phyloP scores from a whole-genome alignment of 2,888 invertebrate genomes.

The Zygogramma bicolorata region DNA sequence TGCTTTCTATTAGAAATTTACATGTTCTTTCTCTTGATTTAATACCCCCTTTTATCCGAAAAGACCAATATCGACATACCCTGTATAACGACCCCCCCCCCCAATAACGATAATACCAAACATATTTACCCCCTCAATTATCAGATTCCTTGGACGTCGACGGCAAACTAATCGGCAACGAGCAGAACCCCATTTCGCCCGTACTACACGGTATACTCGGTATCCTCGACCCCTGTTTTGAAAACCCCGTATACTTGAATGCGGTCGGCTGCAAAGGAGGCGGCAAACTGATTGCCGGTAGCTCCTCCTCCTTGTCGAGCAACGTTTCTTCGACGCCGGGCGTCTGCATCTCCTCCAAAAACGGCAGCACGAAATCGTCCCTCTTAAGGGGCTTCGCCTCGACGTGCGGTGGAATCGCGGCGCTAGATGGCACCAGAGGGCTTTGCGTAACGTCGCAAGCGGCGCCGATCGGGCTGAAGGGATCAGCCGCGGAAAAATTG shows the following conservation, averaged over 20 bases:
- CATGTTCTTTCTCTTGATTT: no score
- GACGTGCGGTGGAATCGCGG: conserved; percentile 39
- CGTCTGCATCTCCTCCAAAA: conserved; percentile 43
- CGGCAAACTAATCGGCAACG: background rate
- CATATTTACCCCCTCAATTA: background rate
- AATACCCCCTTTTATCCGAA: no score
- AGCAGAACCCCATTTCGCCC: conserved; percentile 65
- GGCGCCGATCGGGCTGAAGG: conserved; percentile 71
- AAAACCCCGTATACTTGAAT: conserved; percentile 73
- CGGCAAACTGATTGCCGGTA: conserved; percentile 56
- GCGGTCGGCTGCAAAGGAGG: conserved; percentile 61
- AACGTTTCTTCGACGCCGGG: conserved; percentile 48
- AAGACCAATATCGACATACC: no score
- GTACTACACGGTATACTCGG: conserved; percentile 77
- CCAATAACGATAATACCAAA: no score
- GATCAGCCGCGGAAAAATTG: conserved; percentile 67
- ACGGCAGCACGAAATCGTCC: conserved; percentile 57
- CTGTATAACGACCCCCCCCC: no score
- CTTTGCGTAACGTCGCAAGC: conserved; percentile 59
- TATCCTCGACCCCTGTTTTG: conserved; percentile 72
- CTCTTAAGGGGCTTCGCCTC: conserved; percentile 32
- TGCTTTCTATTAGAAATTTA: no score
- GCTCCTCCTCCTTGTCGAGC: conserved; percentile 56
- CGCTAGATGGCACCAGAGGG: conserved; percentile 60
- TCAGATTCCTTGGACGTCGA: background rate